phyloP scores from a whole-genome alignment of 1,140 invertebrate genomes.

The Drosophila sechellia region DNA sequence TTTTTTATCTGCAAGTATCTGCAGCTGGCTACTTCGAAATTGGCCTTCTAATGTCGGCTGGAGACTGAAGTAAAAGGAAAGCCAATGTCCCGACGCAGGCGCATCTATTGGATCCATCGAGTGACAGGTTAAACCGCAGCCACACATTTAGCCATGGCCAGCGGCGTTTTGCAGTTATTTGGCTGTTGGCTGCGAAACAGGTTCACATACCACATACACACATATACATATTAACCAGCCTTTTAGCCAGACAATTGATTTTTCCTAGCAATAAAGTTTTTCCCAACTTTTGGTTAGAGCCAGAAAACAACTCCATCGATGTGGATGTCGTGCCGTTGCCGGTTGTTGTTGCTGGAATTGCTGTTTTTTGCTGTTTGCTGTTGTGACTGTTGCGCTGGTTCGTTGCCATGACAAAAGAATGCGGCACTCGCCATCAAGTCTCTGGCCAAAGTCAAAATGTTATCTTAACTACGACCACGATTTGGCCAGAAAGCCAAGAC shows the following conservation, averaged over 20 bases:
- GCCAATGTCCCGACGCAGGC: constrained; percentile 61
- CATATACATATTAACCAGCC: not conserved
- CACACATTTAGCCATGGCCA: constrained; percentile 29
- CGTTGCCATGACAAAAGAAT: constrained; percentile 80
- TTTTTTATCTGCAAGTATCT: constrained; percentile 19
- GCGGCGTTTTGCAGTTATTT: constrained; percentile 70
- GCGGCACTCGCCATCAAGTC: constrained; percentile 78
- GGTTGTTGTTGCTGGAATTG: constrained; percentile 50
- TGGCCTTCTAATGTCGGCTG: constrained; percentile 33
- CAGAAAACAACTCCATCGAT: constrained; percentile 67
- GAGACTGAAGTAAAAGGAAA: constrained; percentile 37
- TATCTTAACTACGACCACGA: constrained; percentile 79
- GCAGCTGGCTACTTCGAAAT: constrained; percentile 31
- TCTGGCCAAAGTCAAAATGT: constrained; percentile 79
- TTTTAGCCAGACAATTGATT: constrained; percentile 71
- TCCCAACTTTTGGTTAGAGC: constrained; percentile 58
- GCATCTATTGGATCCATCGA: constrained; percentile 22
- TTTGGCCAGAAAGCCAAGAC: constrained; percentile 63
- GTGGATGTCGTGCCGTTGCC: constrained; percentile 58
- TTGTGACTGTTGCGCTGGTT: constrained; percentile 29
- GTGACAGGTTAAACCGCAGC: constrained; percentile 41
- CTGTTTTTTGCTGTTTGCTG: constrained; percentile 37
- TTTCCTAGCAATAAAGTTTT: constrained; percentile 70
- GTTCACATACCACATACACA: constrained; percentile 58
- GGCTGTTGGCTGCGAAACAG: constrained; percentile 58